phyloP scores from a whole-genome alignment of 2,113 vertebrate genomes.

The Saccopteryx bilineata region DNA sequence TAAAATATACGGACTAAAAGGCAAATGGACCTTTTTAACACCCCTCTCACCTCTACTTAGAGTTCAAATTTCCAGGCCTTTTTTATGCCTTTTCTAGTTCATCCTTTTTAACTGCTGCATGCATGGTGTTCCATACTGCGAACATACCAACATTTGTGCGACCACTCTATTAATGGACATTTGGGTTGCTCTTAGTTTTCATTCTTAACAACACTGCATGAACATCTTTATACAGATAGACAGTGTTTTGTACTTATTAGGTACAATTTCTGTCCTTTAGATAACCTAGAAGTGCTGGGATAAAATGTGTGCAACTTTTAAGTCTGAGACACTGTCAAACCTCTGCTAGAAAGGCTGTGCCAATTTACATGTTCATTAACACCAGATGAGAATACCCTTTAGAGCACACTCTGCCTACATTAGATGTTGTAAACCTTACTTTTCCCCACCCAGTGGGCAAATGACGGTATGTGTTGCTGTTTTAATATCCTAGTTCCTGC shows the following conservation, averaged over 20 bases:
- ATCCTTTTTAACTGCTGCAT: not conserved
- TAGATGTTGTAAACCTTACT: not conserved
- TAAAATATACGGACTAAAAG: not conserved
- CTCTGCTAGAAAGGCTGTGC: not conserved
- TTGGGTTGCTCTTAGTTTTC: not conserved
- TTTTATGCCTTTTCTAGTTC: too few relatives aligned
- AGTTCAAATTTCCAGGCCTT: too few relatives aligned
- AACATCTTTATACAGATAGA: not conserved
- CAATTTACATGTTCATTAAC: not conserved
- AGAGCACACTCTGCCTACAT: not conserved
- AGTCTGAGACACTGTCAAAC: not conserved
- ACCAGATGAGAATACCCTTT: not conserved
- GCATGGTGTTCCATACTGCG: not conserved
- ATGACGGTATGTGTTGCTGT: not conserved
- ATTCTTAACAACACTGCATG: not conserved
- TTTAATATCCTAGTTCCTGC: not conserved
- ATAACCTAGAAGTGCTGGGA: not conserved
- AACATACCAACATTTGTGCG: not conserved
- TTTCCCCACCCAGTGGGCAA: not conserved
- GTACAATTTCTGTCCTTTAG: not conserved
- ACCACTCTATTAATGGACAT: not conserved
- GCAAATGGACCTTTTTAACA: not conserved
- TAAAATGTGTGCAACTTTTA: conserved; percentile 3
- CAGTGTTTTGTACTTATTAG: not conserved
- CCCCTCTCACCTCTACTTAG: not conserved